A percentile compares a stretch with the other conserved stretches of the same genome.
Conservation (phyloP, 2,797 vertebrate genomes). For the Taenioides sp. region DNA sequence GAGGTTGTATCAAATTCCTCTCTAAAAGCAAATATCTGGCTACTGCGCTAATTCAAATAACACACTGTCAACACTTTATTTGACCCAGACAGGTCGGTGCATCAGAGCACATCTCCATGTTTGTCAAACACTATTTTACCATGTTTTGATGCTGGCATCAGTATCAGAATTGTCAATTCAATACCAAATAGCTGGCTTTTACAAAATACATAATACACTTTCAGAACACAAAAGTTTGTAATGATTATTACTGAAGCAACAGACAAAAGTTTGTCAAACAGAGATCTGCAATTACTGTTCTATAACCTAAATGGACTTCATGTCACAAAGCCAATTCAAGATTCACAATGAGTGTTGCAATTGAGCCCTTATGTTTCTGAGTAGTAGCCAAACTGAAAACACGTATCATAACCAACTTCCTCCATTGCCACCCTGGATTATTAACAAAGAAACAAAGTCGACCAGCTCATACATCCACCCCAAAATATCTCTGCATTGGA, state of each 20-base stretch:
- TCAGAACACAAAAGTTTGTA: conserved; percentile 75
- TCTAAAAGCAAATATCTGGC: conserved; percentile 75
- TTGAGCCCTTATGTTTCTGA: conserved; percentile 82
- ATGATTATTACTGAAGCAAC: conserved; percentile 77
- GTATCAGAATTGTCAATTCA: conserved; percentile 70
- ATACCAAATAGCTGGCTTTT: conserved; percentile 74
- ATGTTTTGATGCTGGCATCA: conserved; percentile 72
- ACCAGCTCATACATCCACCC: conserved; percentile 74
- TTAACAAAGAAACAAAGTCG: conserved; percentile 78
- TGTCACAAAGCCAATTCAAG: conserved; percentile 80
- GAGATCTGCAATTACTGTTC: conserved; percentile 70
- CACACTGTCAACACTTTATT: conserved; percentile 73
- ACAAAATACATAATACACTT: conserved; percentile 78
- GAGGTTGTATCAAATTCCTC: conserved; percentile 75
- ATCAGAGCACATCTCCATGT: conserved; percentile 56
- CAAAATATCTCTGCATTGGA: conserved; percentile 79
- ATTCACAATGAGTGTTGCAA: conserved; percentile 81
- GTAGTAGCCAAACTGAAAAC: conserved; percentile 79
- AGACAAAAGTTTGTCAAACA: conserved; percentile 76
- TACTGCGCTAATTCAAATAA: conserved; percentile 75
- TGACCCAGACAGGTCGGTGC: conserved; percentile 66
- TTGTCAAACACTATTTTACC: conserved; percentile 64
- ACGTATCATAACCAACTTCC: conserved; percentile 68
- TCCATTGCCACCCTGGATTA: conserved; percentile 63
- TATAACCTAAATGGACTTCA: conserved; percentile 75